Conservation (phyloP, 2,113 vertebrate genomes). For the Fregetta grallaria region DNA sequence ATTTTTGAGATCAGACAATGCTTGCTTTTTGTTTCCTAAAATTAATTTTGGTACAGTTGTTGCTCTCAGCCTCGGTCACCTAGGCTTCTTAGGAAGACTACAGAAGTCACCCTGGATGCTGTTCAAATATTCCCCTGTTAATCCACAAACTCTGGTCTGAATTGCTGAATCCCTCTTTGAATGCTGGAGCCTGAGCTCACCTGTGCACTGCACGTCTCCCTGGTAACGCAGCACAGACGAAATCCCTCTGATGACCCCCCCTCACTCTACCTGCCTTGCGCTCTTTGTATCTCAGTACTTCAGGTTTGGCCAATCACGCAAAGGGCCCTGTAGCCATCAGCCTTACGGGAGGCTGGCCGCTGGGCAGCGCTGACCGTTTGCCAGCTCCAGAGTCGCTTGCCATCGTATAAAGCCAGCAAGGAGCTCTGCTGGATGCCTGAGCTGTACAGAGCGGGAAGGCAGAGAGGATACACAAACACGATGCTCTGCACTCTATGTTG, state of each 20-base stretch:
- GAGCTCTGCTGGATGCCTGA: neutral
- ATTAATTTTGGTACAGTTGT: neutral
- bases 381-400: neutral
- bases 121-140: neutral
- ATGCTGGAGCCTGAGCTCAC: neutral
- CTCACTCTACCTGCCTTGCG: neutral
- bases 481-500: neutral
- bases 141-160: neutral
- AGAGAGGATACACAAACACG: neutral
- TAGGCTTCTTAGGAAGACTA: neutral
- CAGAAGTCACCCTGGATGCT: neutral
- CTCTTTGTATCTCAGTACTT: neutral
- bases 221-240: neutral
- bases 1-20: neutral
- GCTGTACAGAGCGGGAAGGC: neutral
- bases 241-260: neutral
- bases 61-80: neutral
- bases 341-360: rapidly evolving
- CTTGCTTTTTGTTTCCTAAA: neutral
- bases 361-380: neutral
- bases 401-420: neutral
- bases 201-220: neutral
- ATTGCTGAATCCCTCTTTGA: neutral
- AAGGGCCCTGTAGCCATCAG: neutral
- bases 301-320: neutral